Percentiles rank a stretch among this genome's conserved stretches.
Evolutionary conservation across 2,888 invertebrate species (phyloP).

Genomic region (Lasioglossum vierecki): DNA sequence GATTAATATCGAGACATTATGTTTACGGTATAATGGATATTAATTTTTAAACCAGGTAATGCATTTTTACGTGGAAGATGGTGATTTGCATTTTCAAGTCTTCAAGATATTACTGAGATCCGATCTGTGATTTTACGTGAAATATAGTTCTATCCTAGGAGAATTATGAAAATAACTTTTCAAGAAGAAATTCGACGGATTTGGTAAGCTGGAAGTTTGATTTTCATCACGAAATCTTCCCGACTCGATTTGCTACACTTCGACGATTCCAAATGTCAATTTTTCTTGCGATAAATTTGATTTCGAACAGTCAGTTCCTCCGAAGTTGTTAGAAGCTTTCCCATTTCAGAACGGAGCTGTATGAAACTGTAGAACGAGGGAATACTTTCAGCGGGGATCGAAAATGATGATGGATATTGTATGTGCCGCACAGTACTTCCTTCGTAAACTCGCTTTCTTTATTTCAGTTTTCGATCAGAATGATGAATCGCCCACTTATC

Average conservation of each 20-base stretch:
- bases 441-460: background rate
- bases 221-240: background rate
- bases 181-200: too few relatives aligned
- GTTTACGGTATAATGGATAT: background rate
- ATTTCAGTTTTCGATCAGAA: background rate
- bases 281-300: slow-evolving; percentile 22
- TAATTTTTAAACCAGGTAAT: background rate
- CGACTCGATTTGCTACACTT: background rate
- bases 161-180: too few relatives aligned
- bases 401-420: slow-evolving; percentile 27
- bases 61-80: too few relatives aligned
- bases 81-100: too few relatives aligned
- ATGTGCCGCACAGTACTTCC: background rate
- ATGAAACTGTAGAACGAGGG: background rate
- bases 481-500: background rate
- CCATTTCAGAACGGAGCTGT: background rate
- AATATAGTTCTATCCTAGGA: background rate
- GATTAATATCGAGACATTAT: background rate
- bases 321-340: slow-evolving; percentile 7
- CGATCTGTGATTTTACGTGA: background rate
- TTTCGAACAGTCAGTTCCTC: slow-evolving; percentile 4
- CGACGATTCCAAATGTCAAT: background rate
- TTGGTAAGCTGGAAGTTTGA: background rate
- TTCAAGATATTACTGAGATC: too few relatives aligned
- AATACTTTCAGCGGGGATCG: background rate